A percentile compares a stretch with the other conserved stretches of the same genome.
Conservation (phyloP, 2,797 vertebrate genomes). For the Helarctos malayanus region DNA sequence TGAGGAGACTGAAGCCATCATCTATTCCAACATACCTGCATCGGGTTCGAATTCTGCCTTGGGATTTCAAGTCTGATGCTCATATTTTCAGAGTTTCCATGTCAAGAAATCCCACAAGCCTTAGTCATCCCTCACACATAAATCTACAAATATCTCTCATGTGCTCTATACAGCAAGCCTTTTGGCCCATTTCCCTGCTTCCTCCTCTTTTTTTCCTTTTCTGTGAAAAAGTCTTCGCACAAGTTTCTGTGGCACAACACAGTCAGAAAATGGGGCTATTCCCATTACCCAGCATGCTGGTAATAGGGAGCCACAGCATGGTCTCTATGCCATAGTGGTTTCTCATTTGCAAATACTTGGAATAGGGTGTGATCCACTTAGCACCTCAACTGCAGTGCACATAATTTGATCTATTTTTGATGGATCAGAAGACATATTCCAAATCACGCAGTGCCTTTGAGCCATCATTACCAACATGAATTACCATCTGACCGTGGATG, state of each 20-base stretch:
- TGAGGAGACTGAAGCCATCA: background rate
- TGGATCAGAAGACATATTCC: background rate
- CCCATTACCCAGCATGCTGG: background rate
- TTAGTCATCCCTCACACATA: constrained; percentile 79
- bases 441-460: background rate
- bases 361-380: background rate
- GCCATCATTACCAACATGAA: background rate
- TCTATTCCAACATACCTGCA: background rate
- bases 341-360: background rate
- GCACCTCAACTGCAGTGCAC: background rate
- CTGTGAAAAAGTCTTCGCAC: background rate
- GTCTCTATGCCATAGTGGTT: background rate
- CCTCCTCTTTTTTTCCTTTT: constrained; percentile 58
- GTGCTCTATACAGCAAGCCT: constrained; percentile 67
- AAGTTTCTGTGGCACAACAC: background rate
- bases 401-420: background rate
- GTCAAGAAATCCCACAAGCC: constrained; percentile 76
- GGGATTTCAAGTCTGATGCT: constrained; percentile 68
- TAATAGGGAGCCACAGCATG: background rate
- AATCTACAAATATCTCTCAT: constrained; percentile 67
- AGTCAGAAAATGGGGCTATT: background rate
- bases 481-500: background rate
- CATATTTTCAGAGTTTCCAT: constrained; percentile 71
- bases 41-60: background rate
- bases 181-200: constrained; percentile 63